Percentiles rank a stretch among this genome's conserved stretches.
Conservation (phyloP, 2,113 vertebrate genomes). For the Craseonycteris thonglongyai region DNA sequence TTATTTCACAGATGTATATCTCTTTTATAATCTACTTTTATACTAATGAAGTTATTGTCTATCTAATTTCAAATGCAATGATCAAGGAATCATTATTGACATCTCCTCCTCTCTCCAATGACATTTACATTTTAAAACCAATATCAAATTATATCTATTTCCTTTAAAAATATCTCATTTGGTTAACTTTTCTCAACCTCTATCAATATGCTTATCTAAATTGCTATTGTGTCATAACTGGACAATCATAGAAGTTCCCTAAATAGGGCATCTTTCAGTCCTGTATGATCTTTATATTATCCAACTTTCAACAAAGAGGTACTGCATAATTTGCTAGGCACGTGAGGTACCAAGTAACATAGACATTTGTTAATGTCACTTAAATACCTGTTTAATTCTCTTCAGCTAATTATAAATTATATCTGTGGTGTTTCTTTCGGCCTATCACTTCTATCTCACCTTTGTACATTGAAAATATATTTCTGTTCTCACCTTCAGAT, state of each 20-base stretch:
- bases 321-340: not conserved
- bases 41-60: not conserved
- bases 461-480: not conserved
- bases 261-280: not conserved
- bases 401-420: not conserved
- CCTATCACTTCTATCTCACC: not conserved
- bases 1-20: not conserved
- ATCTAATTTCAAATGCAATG: not conserved
- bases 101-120: not conserved
- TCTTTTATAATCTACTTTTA: not conserved
- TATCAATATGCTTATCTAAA: not conserved
- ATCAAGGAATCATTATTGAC: not conserved
- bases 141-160: not conserved
- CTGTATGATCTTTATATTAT: not conserved
- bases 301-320: not conserved
- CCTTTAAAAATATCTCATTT: not conserved
- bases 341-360: not conserved
- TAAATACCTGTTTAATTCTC: not conserved
- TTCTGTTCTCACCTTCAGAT: not conserved
- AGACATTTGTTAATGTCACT: not conserved
- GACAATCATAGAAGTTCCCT: not conserved
- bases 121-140: not conserved
- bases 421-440: not conserved
- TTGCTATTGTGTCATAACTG: not conserved
- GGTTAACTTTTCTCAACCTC: not conserved